Conservation (phyloP, 2,113 vertebrate genomes). For the Pachycephala philippinensis region DNA sequence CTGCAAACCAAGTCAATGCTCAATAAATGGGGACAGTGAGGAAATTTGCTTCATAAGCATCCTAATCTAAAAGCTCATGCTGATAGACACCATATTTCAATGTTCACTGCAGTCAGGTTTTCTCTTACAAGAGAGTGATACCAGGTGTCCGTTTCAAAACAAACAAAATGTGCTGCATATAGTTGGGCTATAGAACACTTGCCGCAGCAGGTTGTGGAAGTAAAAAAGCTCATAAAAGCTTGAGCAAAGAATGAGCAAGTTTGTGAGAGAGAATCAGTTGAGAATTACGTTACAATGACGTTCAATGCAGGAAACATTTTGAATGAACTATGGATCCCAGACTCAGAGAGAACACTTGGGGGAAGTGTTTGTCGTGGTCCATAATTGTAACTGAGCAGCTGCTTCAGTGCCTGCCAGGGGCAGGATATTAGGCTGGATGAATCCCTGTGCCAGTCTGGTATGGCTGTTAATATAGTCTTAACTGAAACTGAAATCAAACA, state of each 20-base stretch:
- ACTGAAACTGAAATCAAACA: not conserved
- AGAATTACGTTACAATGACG: not conserved
- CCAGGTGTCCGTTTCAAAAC: not conserved
- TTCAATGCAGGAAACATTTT: not conserved
- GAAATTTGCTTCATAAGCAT: not conserved
- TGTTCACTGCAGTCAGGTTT: not conserved
- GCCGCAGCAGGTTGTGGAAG: not conserved
- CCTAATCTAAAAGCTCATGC: not conserved
- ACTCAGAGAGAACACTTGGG: not conserved
- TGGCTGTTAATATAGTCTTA: not conserved
- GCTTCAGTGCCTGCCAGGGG: not conserved
- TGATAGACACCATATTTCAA: not conserved
- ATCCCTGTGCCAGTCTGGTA: not conserved
- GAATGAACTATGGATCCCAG: not conserved
- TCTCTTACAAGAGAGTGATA: not conserved
- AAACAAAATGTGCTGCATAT: not conserved
- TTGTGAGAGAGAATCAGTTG: not conserved
- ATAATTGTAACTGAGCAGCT: not conserved
- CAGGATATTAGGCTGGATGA: not conserved
- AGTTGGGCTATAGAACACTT: not conserved
- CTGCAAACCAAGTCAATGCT: not conserved
- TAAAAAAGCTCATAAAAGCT: not conserved
- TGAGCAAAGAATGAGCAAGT: not conserved
- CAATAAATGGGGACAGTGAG: not conserved
- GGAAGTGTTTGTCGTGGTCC: not conserved